Base-by-base conservation (phyloP, 2,888 invertebrate species). In the Drosophila mercatorum region DNA sequence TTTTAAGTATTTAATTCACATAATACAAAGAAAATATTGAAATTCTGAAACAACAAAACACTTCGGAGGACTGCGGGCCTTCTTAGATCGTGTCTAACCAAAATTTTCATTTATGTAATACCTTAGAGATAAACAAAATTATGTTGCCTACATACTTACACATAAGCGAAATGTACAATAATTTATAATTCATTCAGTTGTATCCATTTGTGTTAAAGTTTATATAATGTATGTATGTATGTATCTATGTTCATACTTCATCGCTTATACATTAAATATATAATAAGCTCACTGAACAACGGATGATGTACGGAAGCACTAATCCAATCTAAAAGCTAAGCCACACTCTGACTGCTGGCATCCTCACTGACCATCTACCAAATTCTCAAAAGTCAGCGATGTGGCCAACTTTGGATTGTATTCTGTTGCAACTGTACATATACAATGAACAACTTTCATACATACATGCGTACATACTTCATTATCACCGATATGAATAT, bases 331-430 rank as follows among this genome's bases (percentile, higher is more conserved):
- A 22, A n/a, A 26, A 17, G 12, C n/a, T 34, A 55, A 6, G 40
- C 55, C 47, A 43, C 47, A 56, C 52, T 49, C 40, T 66, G 78
- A 71, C 62, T 68, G 63, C 55, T 71, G 69, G 81, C 83, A 83
- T 83, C 83, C 83, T 83, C 83, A 83, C 56, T 51, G 11, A 82
- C 69, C 68, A 80, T 49, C 76, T n/a, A 31, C 4, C 10, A 56
- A 55, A 53, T 40, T 26, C 53, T 62, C 53, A 64, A 49, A 36
- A 49, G 68, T 62, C 67, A 62, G 38, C 51, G 56, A 81, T 56
- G 47, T 62, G 44, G 53, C 8, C 46, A 22, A 26, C 22, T 22
- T n/a, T 10, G 31, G 38, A 34, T 66, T 26, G 31, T 17, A 7
- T 40, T 62, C 17, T 34, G 36, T 41, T 46, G 22, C 47, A 41